Conservation (phyloP, 2,888 invertebrate species). For the Oasisia sp. region DNA sequence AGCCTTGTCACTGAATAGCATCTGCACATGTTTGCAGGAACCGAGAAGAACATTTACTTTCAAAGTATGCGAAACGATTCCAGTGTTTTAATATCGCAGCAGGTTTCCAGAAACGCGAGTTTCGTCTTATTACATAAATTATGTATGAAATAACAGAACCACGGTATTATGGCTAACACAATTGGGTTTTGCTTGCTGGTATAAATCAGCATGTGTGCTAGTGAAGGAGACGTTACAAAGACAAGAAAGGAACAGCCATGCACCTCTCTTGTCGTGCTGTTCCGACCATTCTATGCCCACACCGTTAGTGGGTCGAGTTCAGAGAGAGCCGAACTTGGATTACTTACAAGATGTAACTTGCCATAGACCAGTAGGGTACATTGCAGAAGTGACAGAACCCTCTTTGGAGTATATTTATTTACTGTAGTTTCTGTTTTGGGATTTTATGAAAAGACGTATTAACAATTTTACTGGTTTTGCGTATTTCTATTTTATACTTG, state of each 20-base stretch:
- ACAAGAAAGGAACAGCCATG: neutral
- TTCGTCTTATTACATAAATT: neutral
- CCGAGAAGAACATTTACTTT: too few species aligned
- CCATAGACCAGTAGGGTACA: neutral
- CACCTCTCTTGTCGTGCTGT: neutral
- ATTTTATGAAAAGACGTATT: too few species aligned
- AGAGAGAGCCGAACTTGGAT: too few species aligned
- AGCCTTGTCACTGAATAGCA: too few species aligned
- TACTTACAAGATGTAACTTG: neutral
- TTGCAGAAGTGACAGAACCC: neutral
- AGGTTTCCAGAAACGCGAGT: too few species aligned
- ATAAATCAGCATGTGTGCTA: neutral
- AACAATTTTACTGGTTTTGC: too few species aligned
- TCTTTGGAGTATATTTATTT: too few species aligned
- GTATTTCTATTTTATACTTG: too few species aligned
- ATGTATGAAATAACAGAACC: neutral
- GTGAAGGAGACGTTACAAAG: neutral
- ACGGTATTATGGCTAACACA: neutral
- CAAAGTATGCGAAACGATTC: too few species aligned
- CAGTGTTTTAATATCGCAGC: too few species aligned
- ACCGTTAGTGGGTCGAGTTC: neutral
- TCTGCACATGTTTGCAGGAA: too few species aligned
- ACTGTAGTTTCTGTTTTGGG: too few species aligned
- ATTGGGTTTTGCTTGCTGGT: neutral
- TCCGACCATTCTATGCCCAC: neutral